Evolutionary conservation across 2,113 vertebrate genomes (phyloP).

Genomic region (Solea senegalensis): DNA sequence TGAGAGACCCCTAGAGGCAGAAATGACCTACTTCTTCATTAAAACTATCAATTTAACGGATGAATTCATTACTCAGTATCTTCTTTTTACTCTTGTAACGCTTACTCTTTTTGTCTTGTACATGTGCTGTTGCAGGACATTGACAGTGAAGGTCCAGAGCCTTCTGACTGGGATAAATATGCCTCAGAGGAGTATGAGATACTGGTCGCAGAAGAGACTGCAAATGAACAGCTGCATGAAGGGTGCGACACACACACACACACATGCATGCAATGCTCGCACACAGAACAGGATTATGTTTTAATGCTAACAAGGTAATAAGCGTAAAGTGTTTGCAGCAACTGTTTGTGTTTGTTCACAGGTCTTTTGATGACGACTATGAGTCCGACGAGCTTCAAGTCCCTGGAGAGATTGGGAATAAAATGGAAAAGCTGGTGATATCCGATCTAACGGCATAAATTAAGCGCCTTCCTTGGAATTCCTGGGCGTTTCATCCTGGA

Average conservation of each 20-base stretch:
- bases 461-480: constrained; percentile 54
- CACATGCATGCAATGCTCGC: not conserved
- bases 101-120: constrained; percentile 9
- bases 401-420: constrained; percentile 89
- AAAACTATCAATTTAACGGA: not conserved
- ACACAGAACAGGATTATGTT: not conserved
- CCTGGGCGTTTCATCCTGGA: constrained; percentile 57
- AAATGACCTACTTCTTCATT: no score
- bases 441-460: constrained; percentile 86
- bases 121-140: constrained; percentile 83
- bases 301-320: not conserved
- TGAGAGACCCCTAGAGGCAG: no score
- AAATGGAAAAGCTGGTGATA: constrained; percentile 90
- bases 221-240: constrained; percentile 93
- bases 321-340: not conserved
- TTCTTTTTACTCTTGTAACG: not conserved
- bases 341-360: constrained; percentile 77
- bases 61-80: not conserved
- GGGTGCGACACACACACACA: constrained; percentile 78
- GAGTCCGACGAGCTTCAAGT: constrained; percentile 90
- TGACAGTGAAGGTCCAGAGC: constrained; percentile 93
- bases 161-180: constrained; percentile 98
- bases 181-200: constrained; percentile 98
- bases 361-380: constrained; percentile 96
- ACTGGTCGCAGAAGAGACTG: constrained; percentile 95